These are phyloP conservation scores for Hypotaenidia philippensis DNA, from an alignment of 2,797 vertebrate genomes.

Conservation along the genomic window DNA sequence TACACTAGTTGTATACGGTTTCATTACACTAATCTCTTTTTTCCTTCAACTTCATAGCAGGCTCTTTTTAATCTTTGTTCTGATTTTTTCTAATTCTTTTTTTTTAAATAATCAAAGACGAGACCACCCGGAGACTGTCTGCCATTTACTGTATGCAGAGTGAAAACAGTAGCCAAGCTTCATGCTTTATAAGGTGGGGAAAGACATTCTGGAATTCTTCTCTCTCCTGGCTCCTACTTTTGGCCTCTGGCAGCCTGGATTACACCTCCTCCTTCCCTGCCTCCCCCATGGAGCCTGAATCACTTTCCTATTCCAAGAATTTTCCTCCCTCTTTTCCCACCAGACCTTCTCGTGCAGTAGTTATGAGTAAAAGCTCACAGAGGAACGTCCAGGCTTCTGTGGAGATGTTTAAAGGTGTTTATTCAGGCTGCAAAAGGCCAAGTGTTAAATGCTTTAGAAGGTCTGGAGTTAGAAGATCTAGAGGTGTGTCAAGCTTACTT, in stretches of 20 bases:
- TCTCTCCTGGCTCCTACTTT: neutral
- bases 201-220: neutral
- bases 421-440: neutral
- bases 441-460: neutral
- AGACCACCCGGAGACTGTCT: neutral
- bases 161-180: neutral
- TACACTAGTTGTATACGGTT: neutral
- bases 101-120: neutral
- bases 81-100: neutral
- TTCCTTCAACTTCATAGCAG: neutral
- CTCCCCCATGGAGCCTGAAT: fast-evolving
- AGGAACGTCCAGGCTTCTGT: neutral
- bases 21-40: neutral
- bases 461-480: neutral
- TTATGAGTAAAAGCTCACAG: neutral
- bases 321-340: neutral
- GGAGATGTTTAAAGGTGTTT: neutral
- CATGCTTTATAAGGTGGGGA: neutral
- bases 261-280: neutral
- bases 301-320: neutral
- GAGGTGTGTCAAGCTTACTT: neutral
- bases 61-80: neutral
- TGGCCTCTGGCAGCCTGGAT: fast-evolving
- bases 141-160: neutral
- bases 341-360: fast-evolving